Percentiles rank a stretch among this genome's conserved stretches.
Conservation (phyloP, 2,888 invertebrate genomes). For the Sphaerophoria taeniata region DNA sequence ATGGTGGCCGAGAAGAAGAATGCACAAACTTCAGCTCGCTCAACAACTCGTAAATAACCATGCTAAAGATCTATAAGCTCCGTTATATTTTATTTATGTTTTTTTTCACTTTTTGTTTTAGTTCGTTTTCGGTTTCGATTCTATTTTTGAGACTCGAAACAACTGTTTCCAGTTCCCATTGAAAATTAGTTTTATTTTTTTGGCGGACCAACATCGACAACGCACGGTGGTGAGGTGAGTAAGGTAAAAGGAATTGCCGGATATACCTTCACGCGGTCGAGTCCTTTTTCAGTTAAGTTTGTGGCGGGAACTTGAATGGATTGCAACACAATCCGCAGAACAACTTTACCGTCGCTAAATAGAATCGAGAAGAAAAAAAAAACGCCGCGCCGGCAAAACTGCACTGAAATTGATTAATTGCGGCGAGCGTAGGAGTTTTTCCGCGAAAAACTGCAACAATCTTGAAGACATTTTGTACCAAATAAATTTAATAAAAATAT, state of each 20-base stretch:
- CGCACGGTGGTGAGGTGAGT: background rate
- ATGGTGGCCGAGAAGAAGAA: background rate
- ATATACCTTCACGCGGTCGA: conserved; percentile 9
- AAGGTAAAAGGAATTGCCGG: conserved; percentile 36
- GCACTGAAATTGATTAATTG: conserved; percentile 68
- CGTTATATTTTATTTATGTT: conserved; percentile 54
- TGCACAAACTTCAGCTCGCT: conserved; percentile 63
- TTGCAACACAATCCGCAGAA: conserved; percentile 48
- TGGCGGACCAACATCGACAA: background rate
- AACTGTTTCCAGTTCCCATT: conserved; percentile 32
- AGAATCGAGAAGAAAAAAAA: conserved; percentile 37
- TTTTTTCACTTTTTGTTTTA: conserved; percentile 33
- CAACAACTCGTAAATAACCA: conserved; percentile 72
- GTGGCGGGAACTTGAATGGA: conserved; percentile 68
- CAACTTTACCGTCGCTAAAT: conserved; percentile 73
- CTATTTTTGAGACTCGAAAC: conserved; percentile 51
- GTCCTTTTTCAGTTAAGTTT: conserved; percentile 63
- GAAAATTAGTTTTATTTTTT: conserved; percentile 18
- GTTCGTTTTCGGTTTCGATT: conserved; percentile 30
- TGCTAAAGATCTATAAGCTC: conserved; percentile 72
- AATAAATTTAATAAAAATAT: background rate
- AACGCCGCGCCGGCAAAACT: background rate
- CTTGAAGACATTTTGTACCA: conserved; percentile 14
- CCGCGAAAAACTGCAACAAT: background rate
- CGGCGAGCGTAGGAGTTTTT: conserved; percentile 12